phyloP scores from a whole-genome alignment of 30 jellyfish, hydroid and myxozoan species.

The Hydractinia echinata region DNA sequence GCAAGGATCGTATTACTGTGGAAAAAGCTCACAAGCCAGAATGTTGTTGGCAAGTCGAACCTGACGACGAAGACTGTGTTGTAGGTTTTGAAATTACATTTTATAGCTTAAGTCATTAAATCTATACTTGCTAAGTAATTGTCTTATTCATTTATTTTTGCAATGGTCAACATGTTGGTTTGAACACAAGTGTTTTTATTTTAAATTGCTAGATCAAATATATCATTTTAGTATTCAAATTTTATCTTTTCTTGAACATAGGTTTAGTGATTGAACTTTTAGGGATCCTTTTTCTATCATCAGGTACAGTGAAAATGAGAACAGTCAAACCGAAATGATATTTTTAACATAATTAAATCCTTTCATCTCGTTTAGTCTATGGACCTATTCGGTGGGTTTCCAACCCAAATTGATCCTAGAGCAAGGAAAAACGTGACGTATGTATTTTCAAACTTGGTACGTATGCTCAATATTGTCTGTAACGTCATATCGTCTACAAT shows the following conservation, averaged over 20 bases:
- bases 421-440: conserved; percentile 13
- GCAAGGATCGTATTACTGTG: neutral
- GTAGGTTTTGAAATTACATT: neutral
- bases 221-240: too few relatives aligned
- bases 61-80: conserved; percentile 30
- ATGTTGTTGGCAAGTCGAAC: conserved; percentile 38
- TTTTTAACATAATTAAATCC: too few relatives aligned
- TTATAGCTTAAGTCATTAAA: neutral
- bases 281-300: too few relatives aligned
- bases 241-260: too few relatives aligned
- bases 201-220: too few relatives aligned
- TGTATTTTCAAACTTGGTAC: conserved; percentile 21
- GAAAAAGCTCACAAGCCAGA: conserved; percentile 23
- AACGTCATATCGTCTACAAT: too few relatives aligned
- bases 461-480: neutral
- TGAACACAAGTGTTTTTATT: too few relatives aligned
- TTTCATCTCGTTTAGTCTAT: conserved; percentile 4
- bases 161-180: neutral
- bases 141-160: neutral
- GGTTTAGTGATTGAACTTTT: too few relatives aligned
- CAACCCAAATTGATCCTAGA: neutral
- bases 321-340: too few relatives aligned
- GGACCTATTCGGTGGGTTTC: conserved; percentile 27
- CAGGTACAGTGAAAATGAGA: too few relatives aligned
- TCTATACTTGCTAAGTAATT: neutral